phyloP scores from a whole-genome alignment of 2,888 invertebrate genomes.

The Meiosimyza decipiens region DNA sequence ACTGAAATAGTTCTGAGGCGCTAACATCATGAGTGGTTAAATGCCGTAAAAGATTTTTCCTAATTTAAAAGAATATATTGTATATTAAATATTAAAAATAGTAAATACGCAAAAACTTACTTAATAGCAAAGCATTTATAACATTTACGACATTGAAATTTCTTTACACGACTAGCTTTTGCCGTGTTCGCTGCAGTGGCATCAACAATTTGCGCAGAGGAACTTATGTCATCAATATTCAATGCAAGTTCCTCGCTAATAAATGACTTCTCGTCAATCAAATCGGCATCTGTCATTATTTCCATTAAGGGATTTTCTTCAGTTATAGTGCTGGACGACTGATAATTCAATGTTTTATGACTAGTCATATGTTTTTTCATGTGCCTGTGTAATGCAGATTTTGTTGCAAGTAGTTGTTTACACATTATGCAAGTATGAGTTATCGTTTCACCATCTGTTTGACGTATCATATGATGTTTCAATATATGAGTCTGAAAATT shows the following conservation, averaged over 20 bases:
- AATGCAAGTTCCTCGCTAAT: slow-evolving; percentile 24
- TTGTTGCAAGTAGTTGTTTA: slow-evolving; percentile 50
- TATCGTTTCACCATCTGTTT: slow-evolving; percentile 37
- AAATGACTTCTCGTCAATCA: slow-evolving; percentile 22
- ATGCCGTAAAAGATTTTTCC: slow-evolving; percentile 47
- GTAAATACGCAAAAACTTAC: slow-evolving; percentile 44
- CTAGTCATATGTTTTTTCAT: slow-evolving; percentile 54
- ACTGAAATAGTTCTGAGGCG: slow-evolving; percentile 30
- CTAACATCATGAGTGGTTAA: slow-evolving; percentile 43
- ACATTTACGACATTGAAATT: slow-evolving; percentile 58
- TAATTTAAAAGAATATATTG: slow-evolving; percentile 26
- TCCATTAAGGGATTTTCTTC: not conserved
- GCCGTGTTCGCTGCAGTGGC: slow-evolving; percentile 45
- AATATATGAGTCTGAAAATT: slow-evolving; percentile 51
- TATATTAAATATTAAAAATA: not conserved
- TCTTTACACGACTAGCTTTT: slow-evolving; percentile 49
- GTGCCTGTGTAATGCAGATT: slow-evolving; percentile 51
- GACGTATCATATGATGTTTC: slow-evolving; percentile 51
- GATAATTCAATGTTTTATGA: slow-evolving; percentile 26
- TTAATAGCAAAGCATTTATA: slow-evolving; percentile 59
- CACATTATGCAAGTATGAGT: slow-evolving; percentile 54
- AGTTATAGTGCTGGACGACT: slow-evolving; percentile 8
- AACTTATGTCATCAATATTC: slow-evolving; percentile 35
- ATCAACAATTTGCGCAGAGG: slow-evolving; percentile 45
- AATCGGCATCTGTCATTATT: slow-evolving; percentile 32